Evolutionary conservation across 2,797 vertebrate genomes (phyloP).

Genomic region (Botia almorhae): DNA sequence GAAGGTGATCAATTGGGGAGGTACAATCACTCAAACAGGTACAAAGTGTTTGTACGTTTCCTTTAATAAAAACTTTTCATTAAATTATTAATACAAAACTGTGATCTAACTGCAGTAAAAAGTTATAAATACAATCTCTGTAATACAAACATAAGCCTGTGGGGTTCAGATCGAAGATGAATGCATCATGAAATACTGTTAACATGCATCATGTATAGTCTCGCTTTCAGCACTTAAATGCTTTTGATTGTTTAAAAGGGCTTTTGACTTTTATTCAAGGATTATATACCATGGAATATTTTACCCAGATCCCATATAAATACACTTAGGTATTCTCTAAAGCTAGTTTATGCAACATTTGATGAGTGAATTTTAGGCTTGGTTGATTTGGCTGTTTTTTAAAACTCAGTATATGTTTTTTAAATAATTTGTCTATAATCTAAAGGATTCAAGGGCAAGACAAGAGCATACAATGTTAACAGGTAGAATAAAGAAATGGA

Average conservation of each 20-base stretch:
- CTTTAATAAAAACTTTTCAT: neutral
- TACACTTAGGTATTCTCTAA: constrained; percentile 25
- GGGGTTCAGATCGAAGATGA: neutral
- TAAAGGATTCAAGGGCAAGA: constrained; percentile 46
- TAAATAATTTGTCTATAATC: constrained; percentile 68
- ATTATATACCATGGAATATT: constrained; percentile 69
- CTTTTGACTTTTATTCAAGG: constrained; percentile 72
- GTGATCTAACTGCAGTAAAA: neutral
- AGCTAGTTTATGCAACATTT: constrained; percentile 66
- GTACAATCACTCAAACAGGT: neutral
- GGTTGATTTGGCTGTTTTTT: constrained; percentile 14
- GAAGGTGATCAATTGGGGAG: constrained; percentile 18
- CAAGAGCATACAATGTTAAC: constrained; percentile 65
- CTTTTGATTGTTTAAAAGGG: neutral
- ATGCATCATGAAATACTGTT: neutral
- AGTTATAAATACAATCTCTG: neutral
- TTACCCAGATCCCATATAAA: constrained; percentile 47
- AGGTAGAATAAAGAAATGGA: constrained; percentile 17
- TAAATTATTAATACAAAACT: neutral
- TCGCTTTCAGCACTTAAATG: neutral
- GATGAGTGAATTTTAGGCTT: constrained; percentile 68
- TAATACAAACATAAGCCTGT: neutral
- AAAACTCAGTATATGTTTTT: constrained; percentile 63
- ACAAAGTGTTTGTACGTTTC: neutral
- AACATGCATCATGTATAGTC: neutral